Base-by-base conservation (phyloP, 1,140 invertebrate genomes). In the Drosophila chauvacae region DNA sequence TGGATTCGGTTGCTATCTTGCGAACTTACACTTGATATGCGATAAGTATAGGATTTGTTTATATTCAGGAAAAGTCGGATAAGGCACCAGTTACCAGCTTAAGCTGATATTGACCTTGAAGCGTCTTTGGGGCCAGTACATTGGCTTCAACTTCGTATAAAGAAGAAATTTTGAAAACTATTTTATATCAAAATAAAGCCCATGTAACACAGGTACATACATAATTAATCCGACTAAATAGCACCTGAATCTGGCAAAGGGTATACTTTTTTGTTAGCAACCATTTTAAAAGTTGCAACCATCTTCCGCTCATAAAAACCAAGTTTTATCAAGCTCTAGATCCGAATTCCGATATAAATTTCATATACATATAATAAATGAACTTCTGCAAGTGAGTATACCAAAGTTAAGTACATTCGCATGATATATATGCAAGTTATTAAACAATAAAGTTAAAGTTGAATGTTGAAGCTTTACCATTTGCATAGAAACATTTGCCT, bases 1-100 rank as follows among this genome's bases (percentile, higher is more conserved):
- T 1, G 33, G 4, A 0, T 55, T 10, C 18, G 51, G 18, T 37
- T 55, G 14, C 33, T 56, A 26, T 56, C 53, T 26, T 23, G 35
- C 53, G 53, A 55, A 55, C 23, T 56, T 56, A 16, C 35, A 26
- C 53, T 56, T 37, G 9, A 39, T 56, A 3, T 35, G 37, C 20
- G 9, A 37, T 47, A 47, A 16, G 9, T n/a, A 3, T 10, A 16
- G 14, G 23, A 7, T 26, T 39, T 56, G 53, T 56, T 56, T 56
- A 26, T 37, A 37, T 37, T 23, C 14, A 0, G 14, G 18, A 5
- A 2, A 23, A 55, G 18, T 56, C 20, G 2, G 20, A 37, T n/a
- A 16, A 37, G 7, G 4, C 20, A 20, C 13, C 0, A 9, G 10
- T 23, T 20, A 3, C 7, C 23, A 2, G 35, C 1, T 6, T 11